Conservation (phyloP, 30 jellyfish, hydroid and myxozoan genomes). For the Aurelia coerulea region DNA sequence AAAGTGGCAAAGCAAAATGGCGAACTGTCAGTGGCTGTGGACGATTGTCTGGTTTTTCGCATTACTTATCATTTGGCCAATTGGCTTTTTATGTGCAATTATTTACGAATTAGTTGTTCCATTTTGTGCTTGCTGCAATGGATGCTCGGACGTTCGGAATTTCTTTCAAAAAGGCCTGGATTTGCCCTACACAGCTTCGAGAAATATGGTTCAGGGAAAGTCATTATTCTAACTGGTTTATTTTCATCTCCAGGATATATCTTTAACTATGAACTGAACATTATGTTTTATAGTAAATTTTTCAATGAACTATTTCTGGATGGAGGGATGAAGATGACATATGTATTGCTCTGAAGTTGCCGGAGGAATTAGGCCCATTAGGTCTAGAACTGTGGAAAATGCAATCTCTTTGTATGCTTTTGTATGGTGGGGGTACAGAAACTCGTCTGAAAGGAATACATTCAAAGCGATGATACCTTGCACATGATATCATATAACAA, state of each 20-base stretch:
- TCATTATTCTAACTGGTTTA: slow-evolving; percentile 39
- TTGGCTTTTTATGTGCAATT: slow-evolving; percentile 90
- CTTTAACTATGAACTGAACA: too few relatives aligned
- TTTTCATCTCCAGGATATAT: not conserved
- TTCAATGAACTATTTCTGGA: too few relatives aligned
- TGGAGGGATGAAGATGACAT: too few relatives aligned
- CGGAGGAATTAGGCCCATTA: too few relatives aligned
- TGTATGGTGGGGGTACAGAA: too few relatives aligned
- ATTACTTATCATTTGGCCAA: slow-evolving; percentile 88
- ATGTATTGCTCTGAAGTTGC: too few relatives aligned
- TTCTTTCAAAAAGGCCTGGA: slow-evolving; percentile 84
- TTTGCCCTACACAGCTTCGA: slow-evolving; percentile 84
- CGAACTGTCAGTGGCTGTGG: slow-evolving; percentile 81
- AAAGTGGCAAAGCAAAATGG: slow-evolving; percentile 26
- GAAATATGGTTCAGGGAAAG: slow-evolving; percentile 83
- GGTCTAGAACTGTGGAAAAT: too few relatives aligned
- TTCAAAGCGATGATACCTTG: too few relatives aligned
- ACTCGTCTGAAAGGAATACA: too few relatives aligned
- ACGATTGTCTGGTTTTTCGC: slow-evolving; percentile 86
- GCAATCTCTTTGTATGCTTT: too few relatives aligned
- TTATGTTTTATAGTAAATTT: too few relatives aligned
- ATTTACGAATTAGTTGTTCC: slow-evolving; percentile 84
- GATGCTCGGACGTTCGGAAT: slow-evolving; percentile 75
- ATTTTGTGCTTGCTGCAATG: slow-evolving; percentile 89
- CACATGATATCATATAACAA: too few relatives aligned